These are phyloP conservation scores for Sycobia sp. DNA, from an alignment of 1,140 invertebrate species.

Conservation along the genomic window DNA sequence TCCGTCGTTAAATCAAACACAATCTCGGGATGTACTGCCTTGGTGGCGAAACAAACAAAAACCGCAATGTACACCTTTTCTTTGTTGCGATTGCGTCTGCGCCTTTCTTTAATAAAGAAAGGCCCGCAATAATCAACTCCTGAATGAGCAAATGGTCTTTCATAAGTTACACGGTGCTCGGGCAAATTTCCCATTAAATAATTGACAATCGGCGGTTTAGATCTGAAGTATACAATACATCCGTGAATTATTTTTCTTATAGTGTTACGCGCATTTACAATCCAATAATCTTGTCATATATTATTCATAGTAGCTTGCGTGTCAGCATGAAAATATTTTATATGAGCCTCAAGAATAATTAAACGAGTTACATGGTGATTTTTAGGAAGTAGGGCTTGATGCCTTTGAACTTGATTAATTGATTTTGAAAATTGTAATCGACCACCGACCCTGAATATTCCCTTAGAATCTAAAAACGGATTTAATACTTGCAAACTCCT, in stretches of 20 bases:
- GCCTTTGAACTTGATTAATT: too few species aligned
- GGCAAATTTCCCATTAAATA: background rate
- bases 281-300: slow-evolving; percentile 25
- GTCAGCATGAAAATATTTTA: slow-evolving; percentile 10
- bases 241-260: background rate
- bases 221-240: background rate
- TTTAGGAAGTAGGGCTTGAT: background rate
- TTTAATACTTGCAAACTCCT: background rate
- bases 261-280: background rate
- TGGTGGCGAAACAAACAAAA: background rate
- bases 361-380: background rate
- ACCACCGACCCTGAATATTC: too few species aligned
- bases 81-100: background rate
- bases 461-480: background rate
- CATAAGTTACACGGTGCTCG: background rate
- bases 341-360: background rate
- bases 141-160: background rate
- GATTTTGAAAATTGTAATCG: too few species aligned
- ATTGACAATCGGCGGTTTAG: background rate
- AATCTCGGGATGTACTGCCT: background rate
- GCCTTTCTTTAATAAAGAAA: background rate
- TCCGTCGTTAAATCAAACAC: background rate
- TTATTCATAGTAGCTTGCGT: slow-evolving; percentile 12
- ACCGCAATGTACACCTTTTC: background rate
- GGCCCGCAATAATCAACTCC: background rate